These are phyloP conservation scores for Scatophagus argus DNA, from an alignment of 2,113 vertebrate species.

Conservation along the genomic window DNA sequence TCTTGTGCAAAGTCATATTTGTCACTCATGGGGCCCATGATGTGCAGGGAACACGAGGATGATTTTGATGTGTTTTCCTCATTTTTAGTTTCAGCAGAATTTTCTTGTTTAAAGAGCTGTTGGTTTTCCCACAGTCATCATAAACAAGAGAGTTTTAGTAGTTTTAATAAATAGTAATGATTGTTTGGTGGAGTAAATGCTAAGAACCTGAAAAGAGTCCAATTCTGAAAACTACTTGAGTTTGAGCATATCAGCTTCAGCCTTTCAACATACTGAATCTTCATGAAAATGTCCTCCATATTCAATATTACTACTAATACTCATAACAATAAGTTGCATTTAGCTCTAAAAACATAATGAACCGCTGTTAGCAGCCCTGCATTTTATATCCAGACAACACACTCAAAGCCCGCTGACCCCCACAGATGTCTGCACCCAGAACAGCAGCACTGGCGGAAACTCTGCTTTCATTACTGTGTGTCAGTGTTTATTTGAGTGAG, in stretches of 20 bases:
- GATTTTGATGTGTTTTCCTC: background rate
- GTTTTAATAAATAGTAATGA: background rate
- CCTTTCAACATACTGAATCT: background rate
- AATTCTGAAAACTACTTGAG: background rate
- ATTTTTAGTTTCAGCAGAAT: background rate
- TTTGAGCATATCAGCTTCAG: background rate
- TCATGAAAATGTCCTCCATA: background rate
- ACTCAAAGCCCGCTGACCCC: conserved; percentile 3
- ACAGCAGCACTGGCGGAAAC: conserved; percentile 21
- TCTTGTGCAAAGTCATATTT: too few species aligned
- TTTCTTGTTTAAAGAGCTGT: background rate
- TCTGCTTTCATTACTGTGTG: conserved; percentile 21
- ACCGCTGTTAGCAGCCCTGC: background rate
- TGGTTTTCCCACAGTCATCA: background rate
- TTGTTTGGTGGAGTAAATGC: background rate
- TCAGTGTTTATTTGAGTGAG: conserved; percentile 12
- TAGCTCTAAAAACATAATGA: background rate
- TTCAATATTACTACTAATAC: background rate
- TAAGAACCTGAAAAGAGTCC: background rate
- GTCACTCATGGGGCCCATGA: background rate
- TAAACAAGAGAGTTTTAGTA: background rate
- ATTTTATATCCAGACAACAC: background rate
- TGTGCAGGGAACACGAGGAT: background rate
- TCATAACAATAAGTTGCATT: background rate
- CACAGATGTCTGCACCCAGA: conserved; percentile 16